phyloP scores from a whole-genome alignment of 2,113 vertebrate genomes.

The Caretta caretta region DNA sequence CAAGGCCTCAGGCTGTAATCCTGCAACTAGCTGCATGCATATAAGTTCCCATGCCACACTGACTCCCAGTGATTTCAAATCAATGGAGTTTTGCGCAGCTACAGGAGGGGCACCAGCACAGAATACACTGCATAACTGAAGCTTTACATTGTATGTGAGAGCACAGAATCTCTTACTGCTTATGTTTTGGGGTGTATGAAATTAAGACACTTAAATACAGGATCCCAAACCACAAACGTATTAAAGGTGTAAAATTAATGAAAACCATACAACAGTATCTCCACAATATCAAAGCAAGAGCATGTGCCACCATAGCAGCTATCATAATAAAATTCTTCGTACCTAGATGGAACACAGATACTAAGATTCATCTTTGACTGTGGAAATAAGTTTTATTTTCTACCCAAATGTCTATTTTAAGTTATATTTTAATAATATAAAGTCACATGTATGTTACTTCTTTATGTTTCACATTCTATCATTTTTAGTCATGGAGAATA shows the following conservation, averaged over 20 bases:
- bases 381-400: not conserved
- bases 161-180: not conserved
- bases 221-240: not conserved
- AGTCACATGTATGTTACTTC: not conserved
- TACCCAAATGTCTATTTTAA: not conserved
- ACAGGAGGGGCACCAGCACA: not conserved
- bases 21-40: not conserved
- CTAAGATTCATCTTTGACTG: not conserved
- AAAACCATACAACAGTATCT: not conserved
- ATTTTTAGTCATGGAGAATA: not conserved
- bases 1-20: fast-evolving
- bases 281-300: not conserved
- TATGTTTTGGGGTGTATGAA: not conserved
- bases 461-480: not conserved
- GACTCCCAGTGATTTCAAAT: not conserved
- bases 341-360: not conserved
- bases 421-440: not conserved
- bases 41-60: not conserved
- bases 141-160: not conserved
- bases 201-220: not conserved
- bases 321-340: not conserved
- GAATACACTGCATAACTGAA: not conserved
- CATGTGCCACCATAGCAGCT: not conserved
- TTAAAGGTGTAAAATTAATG: not conserved
- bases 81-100: not conserved